Percentiles rank a stretch among this genome's conserved stretches.
phyloP scores from a whole-genome alignment of 2,888 invertebrate genomes.

The Hofmannophila pseudospretella region DNA sequence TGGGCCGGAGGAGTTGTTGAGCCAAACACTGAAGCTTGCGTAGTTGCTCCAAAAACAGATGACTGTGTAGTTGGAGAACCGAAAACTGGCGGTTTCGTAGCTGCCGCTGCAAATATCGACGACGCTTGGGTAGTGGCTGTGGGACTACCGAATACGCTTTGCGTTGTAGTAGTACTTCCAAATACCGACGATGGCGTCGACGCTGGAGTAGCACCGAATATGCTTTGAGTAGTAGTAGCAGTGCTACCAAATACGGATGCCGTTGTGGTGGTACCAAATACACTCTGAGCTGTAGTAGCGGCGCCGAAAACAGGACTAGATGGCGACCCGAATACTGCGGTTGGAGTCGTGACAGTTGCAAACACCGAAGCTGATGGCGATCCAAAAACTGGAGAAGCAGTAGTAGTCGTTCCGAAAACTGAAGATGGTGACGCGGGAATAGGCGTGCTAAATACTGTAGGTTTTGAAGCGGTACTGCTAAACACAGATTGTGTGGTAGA shows the following conservation, averaged over 20 bases:
- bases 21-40: conserved; percentile 25
- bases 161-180: conserved; percentile 24
- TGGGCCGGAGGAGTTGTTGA: conserved; percentile 18
- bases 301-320: conserved; percentile 14
- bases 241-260: conserved; percentile 22
- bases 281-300: conserved; percentile 7
- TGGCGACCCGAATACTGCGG: conserved; percentile 19
- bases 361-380: conserved; percentile 14
- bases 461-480: conserved; percentile 18
- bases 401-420: conserved; percentile 19
- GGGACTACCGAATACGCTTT: conserved; percentile 22
- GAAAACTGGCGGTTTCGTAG: conserved; percentile 26
- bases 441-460: conserved; percentile 26
- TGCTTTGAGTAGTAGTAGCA: conserved; percentile 24
- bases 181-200: conserved; percentile 31
- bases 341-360: conserved; percentile 14
- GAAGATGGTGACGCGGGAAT: conserved; percentile 27
- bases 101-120: conserved; percentile 12
- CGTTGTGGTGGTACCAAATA: conserved; percentile 17
- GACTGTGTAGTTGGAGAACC: conserved; percentile 22
- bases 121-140: conserved; percentile 19
- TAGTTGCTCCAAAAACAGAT: conserved; percentile 29
- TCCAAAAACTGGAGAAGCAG: conserved; percentile 14
- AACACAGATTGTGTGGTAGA: conserved; percentile 23
- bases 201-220: conserved; percentile 26